Conservation (phyloP, 2,113 vertebrate species). For the Climacteris rufus region DNA sequence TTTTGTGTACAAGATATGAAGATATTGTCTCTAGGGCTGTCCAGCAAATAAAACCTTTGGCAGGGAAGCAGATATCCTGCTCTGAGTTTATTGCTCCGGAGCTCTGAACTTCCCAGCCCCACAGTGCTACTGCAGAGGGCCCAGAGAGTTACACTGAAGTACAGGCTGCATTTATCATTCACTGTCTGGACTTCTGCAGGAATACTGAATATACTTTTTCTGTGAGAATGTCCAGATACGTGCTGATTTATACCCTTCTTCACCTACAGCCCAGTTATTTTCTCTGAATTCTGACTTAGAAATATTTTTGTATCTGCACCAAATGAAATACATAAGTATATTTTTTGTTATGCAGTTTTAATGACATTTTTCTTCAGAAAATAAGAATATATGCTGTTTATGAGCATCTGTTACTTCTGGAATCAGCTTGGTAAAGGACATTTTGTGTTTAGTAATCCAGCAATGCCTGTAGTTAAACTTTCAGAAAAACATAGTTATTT, state of each 20-base stretch:
- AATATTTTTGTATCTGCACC: not conserved
- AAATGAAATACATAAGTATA: not conserved
- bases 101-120: not conserved
- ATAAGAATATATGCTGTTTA: not conserved
- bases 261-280: not conserved
- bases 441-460: constrained; percentile 10
- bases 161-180: not conserved
- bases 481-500: not conserved
- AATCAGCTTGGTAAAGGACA: not conserved
- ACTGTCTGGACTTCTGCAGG: not conserved
- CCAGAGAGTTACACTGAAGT: not conserved
- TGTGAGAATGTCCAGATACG: not conserved
- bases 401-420: constrained; percentile 21
- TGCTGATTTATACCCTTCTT: not conserved
- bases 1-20: not conserved
- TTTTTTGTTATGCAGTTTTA: not conserved
- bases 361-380: not conserved
- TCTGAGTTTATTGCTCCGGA: not conserved
- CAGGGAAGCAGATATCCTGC: not conserved
- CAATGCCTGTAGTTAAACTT: constrained; percentile 8
- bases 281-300: not conserved
- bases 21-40: not conserved
- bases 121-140: not conserved
- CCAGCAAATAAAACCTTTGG: not conserved
- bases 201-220: not conserved